Base-by-base conservation (phyloP, 2,888 invertebrate species). In the Autographa pulchrina region DNA sequence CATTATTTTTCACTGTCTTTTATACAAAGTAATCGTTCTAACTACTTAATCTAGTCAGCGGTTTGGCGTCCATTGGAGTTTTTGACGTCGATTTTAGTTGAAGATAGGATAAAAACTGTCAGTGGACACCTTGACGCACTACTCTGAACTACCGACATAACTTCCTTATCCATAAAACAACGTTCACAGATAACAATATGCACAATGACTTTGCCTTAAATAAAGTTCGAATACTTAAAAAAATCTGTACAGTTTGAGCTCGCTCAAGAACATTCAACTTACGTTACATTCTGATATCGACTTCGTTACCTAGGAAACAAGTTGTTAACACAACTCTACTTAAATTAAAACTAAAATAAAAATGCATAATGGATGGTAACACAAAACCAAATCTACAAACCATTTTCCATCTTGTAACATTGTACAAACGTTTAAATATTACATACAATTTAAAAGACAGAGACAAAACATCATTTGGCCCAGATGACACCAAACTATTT, bases 231-330 rank as follows among this genome's bases (percentile, higher is more conserved):
- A 79, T 75, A 81, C 70, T 75, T 56, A 74, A 80, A 77, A 18
- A 75, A 79, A 77, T 35, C 88, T 85, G 85, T 87, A 87, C 85
- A 86, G 75, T 25, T 83, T 84, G 83, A 87, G 67, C 66, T 20
- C 25, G 72, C 80, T 82, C 82, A 64, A 59, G 64, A 35, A 48
- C 32, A 69, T 82, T 82, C 79, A 80, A 68, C 75, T 67, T 70
- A 66, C 18, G 18, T 11, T 64, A 54, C 65, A 62, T 72, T 72
- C 81, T 48, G 76, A 83, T 80, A 85, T 80, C 78, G 85, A 83
- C 83, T 77, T 54, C 72, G 74, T 52, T 65, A 77, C 77, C 32
- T 70, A 66, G 9, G 58, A 65, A 81, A 77, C 62, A 67, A 64
- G 66, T 63, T 68, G 71, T 38, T 32, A 32, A 18, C 8, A 14